Evolutionary conservation across 2,888 invertebrate genomes (phyloP), one percentile per base, ranked within the genome.

Genomic region (Cacoxenus indagator): DNA sequence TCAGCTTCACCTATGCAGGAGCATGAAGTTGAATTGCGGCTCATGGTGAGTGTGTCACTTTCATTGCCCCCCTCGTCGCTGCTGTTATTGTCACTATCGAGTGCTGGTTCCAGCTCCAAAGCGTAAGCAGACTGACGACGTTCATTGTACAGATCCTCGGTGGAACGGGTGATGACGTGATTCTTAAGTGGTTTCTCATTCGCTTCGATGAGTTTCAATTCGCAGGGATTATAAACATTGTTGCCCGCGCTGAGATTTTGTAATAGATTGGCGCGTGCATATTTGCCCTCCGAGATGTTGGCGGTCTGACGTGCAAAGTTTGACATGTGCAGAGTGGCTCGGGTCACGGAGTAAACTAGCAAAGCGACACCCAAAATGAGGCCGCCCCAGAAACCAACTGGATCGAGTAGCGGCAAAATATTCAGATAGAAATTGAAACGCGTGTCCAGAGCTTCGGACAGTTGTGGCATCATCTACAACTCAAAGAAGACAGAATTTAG

Each of bases 341-440:
- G 79, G 26, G 85, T 84, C 24, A 88, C 80, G 37, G 87, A 87
- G 70, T 85, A 84, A 1, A 83, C 73, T 4, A 88, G 72, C 27
- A 86, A 74, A 9, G 75, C 69, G 9, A 85, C 68, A 31, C 88
- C 88, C 62, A 82, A 24, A 0, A 80, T 2, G 2, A 87, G 73
- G 2, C 84, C 82, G 43, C 77, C 81, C 87, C 88, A 88, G 72
- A 88, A 86, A 4, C 85, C 84, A 27, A 87, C 51, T 0, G 78
- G 88, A 84, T 93, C 92, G 0, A 91, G 89, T 0, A 91, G 78
- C 0, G 95, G 95, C 2, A 94, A 84, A 4, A 93, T 90, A 82
- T 93, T 93, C 4, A 95, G 87, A 85, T 95, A 95, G 11, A 95
- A 86, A 72, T 90, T 90, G 88, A 95, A 95, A 26, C 92, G 91